Percentiles rank a stretch among this genome's conserved stretches.
These are phyloP conservation scores for Globia sparganii DNA, from an alignment of 2,888 invertebrate genomes.

Conservation along the genomic window DNA sequence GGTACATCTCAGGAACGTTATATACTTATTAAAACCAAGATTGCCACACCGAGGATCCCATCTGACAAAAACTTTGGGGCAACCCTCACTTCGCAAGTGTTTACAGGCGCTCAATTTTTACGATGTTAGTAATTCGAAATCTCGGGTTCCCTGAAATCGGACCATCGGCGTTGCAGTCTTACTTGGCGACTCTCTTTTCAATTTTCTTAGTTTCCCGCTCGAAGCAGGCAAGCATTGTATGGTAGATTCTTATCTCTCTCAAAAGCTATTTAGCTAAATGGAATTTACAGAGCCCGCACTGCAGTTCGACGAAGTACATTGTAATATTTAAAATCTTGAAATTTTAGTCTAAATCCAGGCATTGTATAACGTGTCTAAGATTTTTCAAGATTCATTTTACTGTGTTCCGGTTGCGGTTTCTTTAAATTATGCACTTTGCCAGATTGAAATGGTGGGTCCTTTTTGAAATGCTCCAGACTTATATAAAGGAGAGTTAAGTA, in stretches of 20 bases:
- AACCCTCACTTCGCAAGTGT: conserved; percentile 79
- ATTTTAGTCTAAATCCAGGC: conserved; percentile 86
- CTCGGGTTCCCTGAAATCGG: conserved; percentile 87
- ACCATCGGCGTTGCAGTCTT: conserved; percentile 86
- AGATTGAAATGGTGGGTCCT: conserved; percentile 79
- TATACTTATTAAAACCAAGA: conserved; percentile 90
- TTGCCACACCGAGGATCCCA: conserved; percentile 86
- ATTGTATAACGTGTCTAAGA: conserved; percentile 86
- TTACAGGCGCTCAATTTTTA: conserved; percentile 86
- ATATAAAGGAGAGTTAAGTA: conserved; percentile 61
- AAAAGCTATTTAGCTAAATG: conserved; percentile 91
- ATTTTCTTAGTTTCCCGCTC: conserved; percentile 89
- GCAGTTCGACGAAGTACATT: conserved; percentile 90
- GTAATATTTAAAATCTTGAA: conserved; percentile 90
- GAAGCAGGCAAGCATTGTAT: conserved; percentile 89
- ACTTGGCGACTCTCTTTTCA: conserved; percentile 90
- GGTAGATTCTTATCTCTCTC: conserved; percentile 90
- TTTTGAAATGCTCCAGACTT: conserved; percentile 65
- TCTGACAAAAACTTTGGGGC: conserved; percentile 84
- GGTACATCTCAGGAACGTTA: conserved; percentile 89
- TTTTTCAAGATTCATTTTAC: conserved; percentile 80
- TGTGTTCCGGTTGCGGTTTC: conserved; percentile 70
- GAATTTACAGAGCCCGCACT: conserved; percentile 90
- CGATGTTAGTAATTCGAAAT: conserved; percentile 86
- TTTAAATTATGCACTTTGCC: conserved; percentile 82